phyloP scores from a whole-genome alignment of 1,140 invertebrate species.

The Rhizoglyphus robini region DNA sequence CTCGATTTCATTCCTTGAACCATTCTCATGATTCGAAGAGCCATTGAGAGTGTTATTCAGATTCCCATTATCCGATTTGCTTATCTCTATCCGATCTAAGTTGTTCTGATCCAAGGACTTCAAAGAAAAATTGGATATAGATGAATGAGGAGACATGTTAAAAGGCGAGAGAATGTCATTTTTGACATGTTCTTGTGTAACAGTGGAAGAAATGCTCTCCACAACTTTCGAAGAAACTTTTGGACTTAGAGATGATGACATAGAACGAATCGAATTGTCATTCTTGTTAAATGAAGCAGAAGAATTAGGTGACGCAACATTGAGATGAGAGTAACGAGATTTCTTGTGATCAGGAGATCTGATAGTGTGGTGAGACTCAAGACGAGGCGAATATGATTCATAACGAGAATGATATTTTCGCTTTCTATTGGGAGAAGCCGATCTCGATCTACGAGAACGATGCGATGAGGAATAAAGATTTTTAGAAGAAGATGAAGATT shows the following conservation, averaged over 20 bases:
- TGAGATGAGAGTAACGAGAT: background rate
- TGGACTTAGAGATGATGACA: background rate
- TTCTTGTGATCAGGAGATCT: slow-evolving; percentile 3
- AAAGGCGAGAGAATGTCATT: background rate
- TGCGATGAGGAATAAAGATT: background rate
- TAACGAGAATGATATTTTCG: background rate
- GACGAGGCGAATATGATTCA: background rate
- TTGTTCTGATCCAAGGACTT: background rate
- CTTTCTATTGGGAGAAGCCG: background rate
- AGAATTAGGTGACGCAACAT: background rate
- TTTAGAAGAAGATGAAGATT: background rate
- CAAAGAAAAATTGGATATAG: slow-evolving; percentile 9
- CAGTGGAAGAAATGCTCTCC: background rate
- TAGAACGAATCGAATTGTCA: background rate
- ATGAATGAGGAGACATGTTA: slow-evolving; percentile 11
- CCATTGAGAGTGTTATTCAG: background rate
- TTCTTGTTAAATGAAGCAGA: background rate
- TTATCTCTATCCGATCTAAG: background rate
- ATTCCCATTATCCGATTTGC: background rate
- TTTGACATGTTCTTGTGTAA: background rate
- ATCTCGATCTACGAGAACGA: background rate
- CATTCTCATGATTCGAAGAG: background rate
- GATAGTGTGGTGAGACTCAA: background rate
- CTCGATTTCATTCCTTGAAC: background rate
- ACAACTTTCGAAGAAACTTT: too few relatives aligned